Evolutionary conservation across 2,888 invertebrate species (phyloP), one percentile per base, ranked within the genome.

Genomic region (Rhogogaster chlorosoma): DNA sequence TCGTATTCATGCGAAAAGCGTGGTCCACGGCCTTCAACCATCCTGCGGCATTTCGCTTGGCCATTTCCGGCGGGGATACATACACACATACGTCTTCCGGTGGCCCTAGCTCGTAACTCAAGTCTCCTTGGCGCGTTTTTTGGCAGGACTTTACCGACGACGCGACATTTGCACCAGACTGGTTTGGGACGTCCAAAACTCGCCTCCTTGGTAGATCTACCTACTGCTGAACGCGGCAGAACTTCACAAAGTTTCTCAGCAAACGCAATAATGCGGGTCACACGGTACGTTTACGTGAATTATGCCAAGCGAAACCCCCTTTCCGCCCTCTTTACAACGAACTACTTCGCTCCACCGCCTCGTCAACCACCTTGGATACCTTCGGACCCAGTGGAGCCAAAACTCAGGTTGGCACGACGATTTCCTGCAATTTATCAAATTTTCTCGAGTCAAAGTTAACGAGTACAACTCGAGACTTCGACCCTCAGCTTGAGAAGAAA

Each of bases 181-280:
- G 42, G 38, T 73, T 73, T 42, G 15, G 42, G 38, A 38, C 73
- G 15, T 32, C 32, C 67, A 18, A 67, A 67, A 67, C 67, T 18
- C 32, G 18, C 32, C 29, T 29, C 18, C 32, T 32, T 67, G 15
- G 29, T 67, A 32, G 1, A 26, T 32, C 67, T 18, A 67, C 67
- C 67, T 32, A 67, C 18, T 26, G 32, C 73, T 73, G 22, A 67
- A 29, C 67, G 26, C 26, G 61, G 38, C 38, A 45, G 38, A 53
- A 77, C 77, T 77, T 77, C 1, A 29, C 64, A 42, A 80, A 80
- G 61, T 80, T 80, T 80, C 36, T 9, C 77, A 38, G 26, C 61
- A 80, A 80, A 61, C 80, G 80, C 80, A 80, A 80, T 80, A 80
- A 80, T 38, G 80, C 64, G 80, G 80, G 80, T 80, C 80, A 42